These are phyloP conservation scores for Hybognathus amarus DNA, from an alignment of 2,797 vertebrate species.

Conservation along the genomic window DNA sequence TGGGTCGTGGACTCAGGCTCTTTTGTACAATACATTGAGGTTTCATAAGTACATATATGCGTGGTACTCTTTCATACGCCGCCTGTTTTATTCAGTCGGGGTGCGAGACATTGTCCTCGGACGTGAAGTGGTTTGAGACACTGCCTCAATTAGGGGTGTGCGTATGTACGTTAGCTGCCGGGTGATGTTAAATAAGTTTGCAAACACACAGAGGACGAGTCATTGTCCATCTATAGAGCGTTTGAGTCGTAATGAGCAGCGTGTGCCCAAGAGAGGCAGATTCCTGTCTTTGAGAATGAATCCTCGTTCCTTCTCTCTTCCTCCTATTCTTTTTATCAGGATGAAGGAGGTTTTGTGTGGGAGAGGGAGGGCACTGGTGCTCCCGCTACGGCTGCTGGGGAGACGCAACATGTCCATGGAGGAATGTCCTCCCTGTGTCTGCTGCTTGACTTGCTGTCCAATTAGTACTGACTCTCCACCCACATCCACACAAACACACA, in stretches of 20 bases:
- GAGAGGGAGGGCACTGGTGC: constrained; percentile 46
- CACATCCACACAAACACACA: constrained; percentile 28
- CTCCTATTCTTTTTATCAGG: constrained; percentile 46
- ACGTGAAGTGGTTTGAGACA: constrained; percentile 79
- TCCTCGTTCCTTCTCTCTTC: constrained; percentile 64
- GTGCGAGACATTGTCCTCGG: constrained; percentile 79
- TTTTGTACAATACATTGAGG: constrained; percentile 74
- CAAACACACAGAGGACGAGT: constrained; percentile 65
- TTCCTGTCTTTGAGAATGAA: constrained; percentile 68
- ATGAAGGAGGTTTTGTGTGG: constrained; percentile 56
- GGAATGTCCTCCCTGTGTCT: constrained; percentile 82
- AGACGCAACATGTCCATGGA: constrained; percentile 78
- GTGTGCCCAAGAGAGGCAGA: constrained; percentile 78
- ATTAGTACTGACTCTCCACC: constrained; percentile 77
- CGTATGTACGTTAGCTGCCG: constrained; percentile 56
- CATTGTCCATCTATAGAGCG: constrained; percentile 68
- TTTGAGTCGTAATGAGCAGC: constrained; percentile 88
- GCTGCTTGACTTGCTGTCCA: constrained; percentile 80
- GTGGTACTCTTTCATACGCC: constrained; percentile 55
- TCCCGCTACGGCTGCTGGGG: constrained; percentile 82
- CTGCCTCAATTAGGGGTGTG: constrained; percentile 78
- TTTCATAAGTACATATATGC: constrained; percentile 69
- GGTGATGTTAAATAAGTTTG: constrained; percentile 64
- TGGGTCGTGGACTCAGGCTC: constrained; percentile 62
- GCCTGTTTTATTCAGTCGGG: constrained; percentile 62